Conservation (phyloP, 1,140 invertebrate genomes). For the Drosophila triauraria region DNA sequence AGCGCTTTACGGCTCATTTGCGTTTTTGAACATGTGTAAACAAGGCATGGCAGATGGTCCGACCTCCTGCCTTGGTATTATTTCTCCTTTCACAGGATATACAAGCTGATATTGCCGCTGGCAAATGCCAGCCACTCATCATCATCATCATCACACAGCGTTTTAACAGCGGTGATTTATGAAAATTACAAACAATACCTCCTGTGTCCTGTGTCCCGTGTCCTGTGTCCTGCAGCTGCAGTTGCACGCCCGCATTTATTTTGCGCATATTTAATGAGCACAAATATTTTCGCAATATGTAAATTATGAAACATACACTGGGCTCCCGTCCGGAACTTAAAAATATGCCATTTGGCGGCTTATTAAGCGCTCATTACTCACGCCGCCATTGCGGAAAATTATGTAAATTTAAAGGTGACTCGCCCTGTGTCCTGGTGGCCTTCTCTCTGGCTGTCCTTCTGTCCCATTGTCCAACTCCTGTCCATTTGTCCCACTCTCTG, state of each 20-base stretch:
- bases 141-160: conserved; percentile 16
- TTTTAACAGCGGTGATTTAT: conserved; percentile 73
- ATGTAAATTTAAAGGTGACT: conserved; percentile 31
- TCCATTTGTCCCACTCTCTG: not conserved
- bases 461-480: not conserved
- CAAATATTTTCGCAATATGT: conserved; percentile 63
- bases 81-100: conserved; percentile 27
- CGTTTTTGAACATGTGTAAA: conserved; percentile 80
- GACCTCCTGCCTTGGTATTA: not conserved
- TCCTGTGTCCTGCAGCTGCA: conserved; percentile 20
- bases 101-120: conserved; percentile 35
- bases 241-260: conserved; percentile 58
- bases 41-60: conserved; percentile 51
- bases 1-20: conserved; percentile 79
- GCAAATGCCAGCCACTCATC: conserved; percentile 23
- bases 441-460: conserved; percentile 8
- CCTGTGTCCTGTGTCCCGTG: not conserved
- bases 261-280: conserved; percentile 66
- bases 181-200: conserved; percentile 63
- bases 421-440: conserved; percentile 6
- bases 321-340: conserved; percentile 18
- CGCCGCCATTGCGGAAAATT: conserved; percentile 30
- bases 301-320: conserved; percentile 70
- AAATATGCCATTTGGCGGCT: conserved; percentile 61
- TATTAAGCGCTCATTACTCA: conserved; percentile 77